Percentiles rank a stretch among this genome's conserved stretches.
phyloP scores from a whole-genome alignment of 2,888 invertebrate species.

The Chirona hameri region DNA sequence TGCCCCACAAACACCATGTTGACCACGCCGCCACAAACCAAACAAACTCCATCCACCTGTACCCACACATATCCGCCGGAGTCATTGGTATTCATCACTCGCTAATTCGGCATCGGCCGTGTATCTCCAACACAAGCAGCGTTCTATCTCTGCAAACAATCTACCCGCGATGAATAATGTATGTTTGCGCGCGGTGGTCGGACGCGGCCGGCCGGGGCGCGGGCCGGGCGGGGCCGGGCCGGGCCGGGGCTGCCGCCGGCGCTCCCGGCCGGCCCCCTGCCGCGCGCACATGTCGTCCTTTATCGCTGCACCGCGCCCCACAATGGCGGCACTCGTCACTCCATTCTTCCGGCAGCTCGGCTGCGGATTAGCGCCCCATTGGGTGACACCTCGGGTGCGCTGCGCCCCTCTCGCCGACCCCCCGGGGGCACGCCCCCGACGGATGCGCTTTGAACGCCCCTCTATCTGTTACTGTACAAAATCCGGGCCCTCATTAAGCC shows the following conservation, averaged over 20 bases:
- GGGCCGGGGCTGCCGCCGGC: background rate
- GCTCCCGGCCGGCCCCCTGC: background rate
- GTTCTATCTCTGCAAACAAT: background rate
- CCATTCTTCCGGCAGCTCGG: conserved; percentile 11
- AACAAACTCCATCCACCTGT: too few species aligned
- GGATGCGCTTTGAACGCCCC: background rate
- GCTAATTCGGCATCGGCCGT: background rate
- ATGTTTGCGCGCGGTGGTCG: background rate
- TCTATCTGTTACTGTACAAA: conserved; percentile 28
- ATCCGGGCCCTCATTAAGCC: conserved; percentile 6
- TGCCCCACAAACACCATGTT: too few species aligned
- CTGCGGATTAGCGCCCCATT: background rate
- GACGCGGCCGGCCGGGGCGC: background rate
- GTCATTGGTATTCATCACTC: background rate
- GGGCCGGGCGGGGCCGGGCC: background rate
- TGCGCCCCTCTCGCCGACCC: background rate
- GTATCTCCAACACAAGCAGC: background rate
- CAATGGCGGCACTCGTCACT: background rate
- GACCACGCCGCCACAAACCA: too few species aligned
- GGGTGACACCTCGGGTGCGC: background rate
- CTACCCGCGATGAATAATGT: background rate
- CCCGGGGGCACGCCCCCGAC: background rate
- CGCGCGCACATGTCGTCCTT: conserved; percentile 25
- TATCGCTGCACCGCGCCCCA: background rate
- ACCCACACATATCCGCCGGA: too few species aligned